phyloP scores from a whole-genome alignment of 1,140 invertebrate species.

The Mya arenaria region DNA sequence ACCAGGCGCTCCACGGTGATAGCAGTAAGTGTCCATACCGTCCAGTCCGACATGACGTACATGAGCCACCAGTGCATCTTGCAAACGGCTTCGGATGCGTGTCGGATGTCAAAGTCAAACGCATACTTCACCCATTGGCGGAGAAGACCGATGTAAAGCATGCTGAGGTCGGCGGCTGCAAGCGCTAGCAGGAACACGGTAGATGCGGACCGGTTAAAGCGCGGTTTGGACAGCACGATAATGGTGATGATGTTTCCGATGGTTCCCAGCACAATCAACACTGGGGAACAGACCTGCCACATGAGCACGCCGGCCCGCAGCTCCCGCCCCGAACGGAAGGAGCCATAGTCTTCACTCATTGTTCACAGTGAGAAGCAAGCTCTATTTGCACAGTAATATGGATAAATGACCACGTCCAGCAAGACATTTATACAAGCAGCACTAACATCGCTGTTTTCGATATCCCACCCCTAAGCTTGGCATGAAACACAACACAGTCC shows the following conservation, averaged over 20 bases:
- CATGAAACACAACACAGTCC: too few species aligned
- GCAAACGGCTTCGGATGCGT: conserved; percentile 39
- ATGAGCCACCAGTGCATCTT: conserved; percentile 62
- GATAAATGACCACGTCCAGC: too few species aligned
- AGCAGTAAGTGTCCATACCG: conserved; percentile 68
- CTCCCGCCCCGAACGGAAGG: conserved; percentile 9
- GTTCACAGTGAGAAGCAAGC: too few species aligned
- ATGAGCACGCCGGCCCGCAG: conserved; percentile 7
- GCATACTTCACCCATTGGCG: conserved; percentile 54
- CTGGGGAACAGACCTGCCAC: conserved; percentile 51
- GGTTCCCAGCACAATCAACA: conserved; percentile 60
- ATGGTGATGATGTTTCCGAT: conserved; percentile 64
- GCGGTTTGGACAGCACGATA: conserved; percentile 42
- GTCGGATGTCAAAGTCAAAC: conserved; percentile 54
- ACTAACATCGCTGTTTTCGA: too few species aligned
- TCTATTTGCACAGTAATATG: too few species aligned
- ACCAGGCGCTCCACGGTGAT: conserved; percentile 68
- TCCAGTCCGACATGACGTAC: conserved; percentile 59
- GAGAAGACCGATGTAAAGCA: conserved; percentile 64
- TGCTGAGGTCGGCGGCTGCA: conserved; percentile 55
- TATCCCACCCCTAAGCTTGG: too few species aligned
- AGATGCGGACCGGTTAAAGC: conserved; percentile 31
- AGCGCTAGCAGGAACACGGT: conserved; percentile 60
- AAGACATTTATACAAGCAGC: too few species aligned
- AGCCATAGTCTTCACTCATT: too few species aligned